These are phyloP conservation scores for Nymphalis c-album DNA, from an alignment of 2,888 invertebrate genomes.

Conservation along the genomic window DNA sequence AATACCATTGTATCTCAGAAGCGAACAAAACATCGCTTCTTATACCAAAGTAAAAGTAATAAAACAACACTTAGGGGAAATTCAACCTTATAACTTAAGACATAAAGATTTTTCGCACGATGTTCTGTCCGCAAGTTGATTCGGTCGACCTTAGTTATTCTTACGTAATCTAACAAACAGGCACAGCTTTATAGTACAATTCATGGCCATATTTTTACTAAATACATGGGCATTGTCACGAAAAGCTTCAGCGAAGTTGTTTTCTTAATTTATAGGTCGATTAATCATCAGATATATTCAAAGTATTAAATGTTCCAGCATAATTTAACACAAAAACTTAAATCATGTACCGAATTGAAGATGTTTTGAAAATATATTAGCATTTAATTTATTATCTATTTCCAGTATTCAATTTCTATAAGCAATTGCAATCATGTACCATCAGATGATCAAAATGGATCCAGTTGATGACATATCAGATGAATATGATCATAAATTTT, in stretches of 20 bases:
- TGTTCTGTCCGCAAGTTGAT: not conserved
- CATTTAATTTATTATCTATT: too few relatives aligned
- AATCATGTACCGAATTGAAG: too few relatives aligned
- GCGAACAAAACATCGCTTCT: constrained; percentile 25
- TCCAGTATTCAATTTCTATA: too few relatives aligned
- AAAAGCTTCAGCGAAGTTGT: too few relatives aligned
- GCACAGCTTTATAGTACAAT: constrained; percentile 18
- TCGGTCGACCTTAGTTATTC: constrained; percentile 37
- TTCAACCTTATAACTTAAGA: constrained; percentile 18
- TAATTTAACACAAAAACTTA: too few relatives aligned
- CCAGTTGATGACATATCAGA: too few relatives aligned
- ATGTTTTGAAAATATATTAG: too few relatives aligned
- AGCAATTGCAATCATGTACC: not conserved
- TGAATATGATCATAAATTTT: too few relatives aligned
- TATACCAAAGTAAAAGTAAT: constrained; percentile 18
- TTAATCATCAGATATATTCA: too few relatives aligned
- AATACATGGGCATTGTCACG: constrained; percentile 10
- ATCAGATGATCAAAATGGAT: too few relatives aligned
- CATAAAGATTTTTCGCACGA: constrained; percentile 11
- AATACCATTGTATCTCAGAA: constrained; percentile 19
- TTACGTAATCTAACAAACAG: constrained; percentile 38
- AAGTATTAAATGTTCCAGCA: too few relatives aligned
- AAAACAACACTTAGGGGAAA: constrained; percentile 15
- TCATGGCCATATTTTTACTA: constrained; percentile 18
- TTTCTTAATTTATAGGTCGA: too few relatives aligned